Evolutionary conservation across 2,888 invertebrate genomes (phyloP).

Genomic region (Timema cristinae): DNA sequence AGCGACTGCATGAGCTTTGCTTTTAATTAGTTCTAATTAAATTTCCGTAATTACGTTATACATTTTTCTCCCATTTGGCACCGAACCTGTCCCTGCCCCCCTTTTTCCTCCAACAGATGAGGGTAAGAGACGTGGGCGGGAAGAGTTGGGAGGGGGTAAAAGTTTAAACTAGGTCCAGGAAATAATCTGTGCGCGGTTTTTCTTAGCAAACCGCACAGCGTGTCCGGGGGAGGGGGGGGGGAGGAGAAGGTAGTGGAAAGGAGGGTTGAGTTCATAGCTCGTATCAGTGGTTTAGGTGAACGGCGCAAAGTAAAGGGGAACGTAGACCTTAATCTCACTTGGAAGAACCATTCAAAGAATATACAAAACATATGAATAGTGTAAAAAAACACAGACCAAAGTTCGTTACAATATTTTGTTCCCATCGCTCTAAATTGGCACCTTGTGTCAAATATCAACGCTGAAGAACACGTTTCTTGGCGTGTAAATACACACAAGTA

Average conservation of each 20-base stretch:
- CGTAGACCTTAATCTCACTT: too few species aligned
- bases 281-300: too few species aligned
- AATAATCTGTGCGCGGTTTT: slow-evolving; percentile 15
- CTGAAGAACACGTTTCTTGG: too few species aligned
- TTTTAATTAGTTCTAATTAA: slow-evolving; percentile 48
- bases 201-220: background rate
- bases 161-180: slow-evolving; percentile 15
- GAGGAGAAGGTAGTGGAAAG: background rate
- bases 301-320: too few species aligned
- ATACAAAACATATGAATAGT: too few species aligned
- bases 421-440: too few species aligned
- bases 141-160: slow-evolving; percentile 3
- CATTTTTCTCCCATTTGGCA: slow-evolving; percentile 40
- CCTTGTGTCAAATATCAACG: too few species aligned
- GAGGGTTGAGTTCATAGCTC: too few species aligned
- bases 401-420: too few species aligned
- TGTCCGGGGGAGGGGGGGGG: background rate
- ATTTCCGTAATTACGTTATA: slow-evolving; percentile 45
- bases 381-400: too few species aligned
- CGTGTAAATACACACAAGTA: too few species aligned
- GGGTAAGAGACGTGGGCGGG: background rate
- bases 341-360: too few species aligned
- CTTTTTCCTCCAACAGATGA: slow-evolving; percentile 12
- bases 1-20: slow-evolving; percentile 30
- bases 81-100: slow-evolving; percentile 27